Percentiles rank a stretch among this genome's conserved stretches.
phyloP scores from a whole-genome alignment of 2,888 invertebrate genomes.

The Catocala sponsa region DNA sequence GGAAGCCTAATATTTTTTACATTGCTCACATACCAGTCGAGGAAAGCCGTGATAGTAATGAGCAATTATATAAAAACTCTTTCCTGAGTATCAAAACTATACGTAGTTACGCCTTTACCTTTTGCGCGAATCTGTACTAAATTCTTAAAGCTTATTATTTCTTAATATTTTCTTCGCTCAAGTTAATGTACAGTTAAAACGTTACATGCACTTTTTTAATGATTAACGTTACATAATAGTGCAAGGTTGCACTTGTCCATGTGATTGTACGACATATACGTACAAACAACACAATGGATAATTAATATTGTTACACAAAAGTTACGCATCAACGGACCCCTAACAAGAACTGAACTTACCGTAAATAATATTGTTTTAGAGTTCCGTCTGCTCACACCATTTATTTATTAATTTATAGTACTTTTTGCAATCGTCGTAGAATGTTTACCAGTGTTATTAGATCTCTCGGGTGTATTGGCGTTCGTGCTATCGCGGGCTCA shows the following conservation, averaged over 20 bases:
- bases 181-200: too few relatives aligned
- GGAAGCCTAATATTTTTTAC: too few relatives aligned
- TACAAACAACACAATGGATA: slow-evolving; percentile 51
- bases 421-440: neutral
- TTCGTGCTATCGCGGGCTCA: too few relatives aligned
- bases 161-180: too few relatives aligned
- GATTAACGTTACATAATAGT: slow-evolving; percentile 5
- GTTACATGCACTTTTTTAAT: neutral
- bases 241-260: slow-evolving; percentile 11
- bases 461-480: too few relatives aligned
- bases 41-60: too few relatives aligned
- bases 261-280: slow-evolving; percentile 39
- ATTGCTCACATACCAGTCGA: too few relatives aligned
- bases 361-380: slow-evolving; percentile 44
- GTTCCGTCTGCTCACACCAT: slow-evolving; percentile 16
- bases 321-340: slow-evolving; percentile 49
- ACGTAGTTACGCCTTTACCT: neutral
- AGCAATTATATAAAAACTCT: too few relatives aligned
- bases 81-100: neutral
- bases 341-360: slow-evolving; percentile 42
- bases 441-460: too few relatives aligned
- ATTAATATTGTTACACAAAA: slow-evolving; percentile 54
- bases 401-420: slow-evolving; percentile 6
- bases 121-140: too few relatives aligned
- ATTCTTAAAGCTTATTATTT: too few relatives aligned